These are phyloP conservation scores for Odontesthes bonariensis DNA, from an alignment of 2,113 vertebrate genomes.

Conservation along the genomic window DNA sequence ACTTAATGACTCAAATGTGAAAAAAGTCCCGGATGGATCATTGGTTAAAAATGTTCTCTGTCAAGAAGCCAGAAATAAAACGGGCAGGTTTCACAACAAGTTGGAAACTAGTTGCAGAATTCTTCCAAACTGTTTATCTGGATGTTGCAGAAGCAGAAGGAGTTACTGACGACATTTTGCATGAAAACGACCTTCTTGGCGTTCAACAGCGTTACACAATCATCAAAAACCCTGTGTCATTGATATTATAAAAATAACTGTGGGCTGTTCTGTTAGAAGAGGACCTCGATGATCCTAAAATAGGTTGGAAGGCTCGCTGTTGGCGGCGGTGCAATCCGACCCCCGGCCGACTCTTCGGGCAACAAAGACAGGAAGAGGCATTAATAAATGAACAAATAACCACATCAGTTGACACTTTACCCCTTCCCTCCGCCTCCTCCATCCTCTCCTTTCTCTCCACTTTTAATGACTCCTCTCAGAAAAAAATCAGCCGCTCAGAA, in stretches of 20 bases:
- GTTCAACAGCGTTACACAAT: too few relatives aligned
- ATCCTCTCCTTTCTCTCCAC: constrained; percentile 32
- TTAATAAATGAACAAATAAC: constrained; percentile 81
- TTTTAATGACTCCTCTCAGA: constrained; percentile 4
- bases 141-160: too few relatives aligned
- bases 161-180: too few relatives aligned
- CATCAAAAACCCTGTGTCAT: too few relatives aligned
- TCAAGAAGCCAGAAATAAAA: neutral
- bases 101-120: neutral
- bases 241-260: neutral
- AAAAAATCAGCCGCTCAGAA: neutral
- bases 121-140: too few relatives aligned
- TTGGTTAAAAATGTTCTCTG: neutral
- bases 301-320: constrained; percentile 2
- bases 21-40: neutral
- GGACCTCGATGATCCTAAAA: constrained; percentile 11
- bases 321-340: constrained; percentile 50
- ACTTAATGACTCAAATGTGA: neutral
- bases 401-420: constrained; percentile 40
- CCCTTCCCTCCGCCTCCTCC: constrained; percentile 3
- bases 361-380: constrained; percentile 83
- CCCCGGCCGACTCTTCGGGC: constrained; percentile 29
- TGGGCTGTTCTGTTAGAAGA: too few relatives aligned
- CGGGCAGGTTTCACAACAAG: neutral
- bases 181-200: too few relatives aligned